Base-by-base conservation (phyloP, 2,888 invertebrate genomes). In the Eucera pruinosa region DNA sequence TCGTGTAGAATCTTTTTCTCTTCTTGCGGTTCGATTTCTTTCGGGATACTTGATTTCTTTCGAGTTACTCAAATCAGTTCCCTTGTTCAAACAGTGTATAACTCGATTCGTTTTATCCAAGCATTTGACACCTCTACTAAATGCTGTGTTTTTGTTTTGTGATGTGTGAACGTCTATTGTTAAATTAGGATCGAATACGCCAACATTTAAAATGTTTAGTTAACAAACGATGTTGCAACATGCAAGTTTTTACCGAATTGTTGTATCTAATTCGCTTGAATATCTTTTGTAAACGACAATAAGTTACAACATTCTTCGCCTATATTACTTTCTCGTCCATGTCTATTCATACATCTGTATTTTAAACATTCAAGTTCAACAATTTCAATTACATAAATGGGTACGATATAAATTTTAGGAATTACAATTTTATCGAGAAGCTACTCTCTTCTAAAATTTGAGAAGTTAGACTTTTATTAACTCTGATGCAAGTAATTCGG, bases 381-480 rank as follows among this genome's bases (percentile, higher is more conserved):
- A 47, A 36, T 69, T 47, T 55, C 25, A 39, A 4, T 30, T 65
- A 36, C 4, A 33, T 0, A 47, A 48, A 11, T 33, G n/a, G 18
- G 39, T 27, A 52, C 47, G 7, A 43, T 61, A 33, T 11, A 41
- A 39, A 27, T 27, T 25, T 20, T 23, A 45, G 36, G n/a, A 64
- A 64, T 64, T 45, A 33, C 27, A 47, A 33, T 57, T 64, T 30
- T 36, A 45, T 11, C 20, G 6, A 45, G 39, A 50, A 58, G 48
- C 39, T 55, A 45, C 18, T 23, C 25, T 43, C 11, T 52, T 48
- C 23, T 27, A 36, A 18, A 18, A 68, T 62, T 45, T 52, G 6
- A 20, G 9, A 57, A 39, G 20, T 36, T 75, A 13, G 5, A 33
- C 11, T 43, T 57, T 57, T 41, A 74, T 62, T 75, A 68, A n/a